Evolutionary conservation across 2,888 invertebrate species (phyloP).

Genomic region (Cerastis rubricosa): DNA sequence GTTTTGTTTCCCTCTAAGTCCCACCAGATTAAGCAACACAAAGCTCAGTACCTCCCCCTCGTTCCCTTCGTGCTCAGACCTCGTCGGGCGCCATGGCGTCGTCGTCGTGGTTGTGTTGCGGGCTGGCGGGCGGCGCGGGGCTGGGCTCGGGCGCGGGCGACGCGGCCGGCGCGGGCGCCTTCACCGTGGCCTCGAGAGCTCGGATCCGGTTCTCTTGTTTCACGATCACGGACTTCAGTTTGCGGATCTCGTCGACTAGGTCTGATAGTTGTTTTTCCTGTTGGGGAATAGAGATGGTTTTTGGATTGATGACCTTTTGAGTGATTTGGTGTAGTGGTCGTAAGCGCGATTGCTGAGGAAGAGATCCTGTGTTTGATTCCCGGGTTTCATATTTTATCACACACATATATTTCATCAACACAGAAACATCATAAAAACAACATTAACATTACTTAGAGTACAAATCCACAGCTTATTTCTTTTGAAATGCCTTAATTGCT

Average conservation of each 20-base stretch:
- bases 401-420: too few relatives aligned
- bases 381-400: background rate
- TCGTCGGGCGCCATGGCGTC: conserved; percentile 91
- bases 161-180: conserved; percentile 69
- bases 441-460: too few relatives aligned
- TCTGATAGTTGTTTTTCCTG: conserved; percentile 95
- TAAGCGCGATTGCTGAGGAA: background rate
- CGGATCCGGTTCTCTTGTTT: conserved; percentile 97
- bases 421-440: too few relatives aligned
- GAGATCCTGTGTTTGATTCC: background rate
- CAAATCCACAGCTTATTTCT: too few relatives aligned
- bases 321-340: background rate
- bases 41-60: conserved; percentile 7
- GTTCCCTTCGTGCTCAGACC: conserved; percentile 80
- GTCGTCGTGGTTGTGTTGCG: conserved; percentile 79
- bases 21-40: conserved; percentile 61
- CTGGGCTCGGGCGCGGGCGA: conserved; percentile 72
- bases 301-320: background rate
- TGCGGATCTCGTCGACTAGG: conserved; percentile 96
- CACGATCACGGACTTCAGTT: conserved; percentile 97
- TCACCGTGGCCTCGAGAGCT: conserved; percentile 92
- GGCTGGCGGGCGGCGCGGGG: conserved; percentile 74
- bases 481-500: too few relatives aligned
- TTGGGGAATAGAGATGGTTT: conserved; percentile 8
- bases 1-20: too few relatives aligned